phyloP scores from a whole-genome alignment of 2,113 vertebrate species.

The Tyto alba region DNA sequence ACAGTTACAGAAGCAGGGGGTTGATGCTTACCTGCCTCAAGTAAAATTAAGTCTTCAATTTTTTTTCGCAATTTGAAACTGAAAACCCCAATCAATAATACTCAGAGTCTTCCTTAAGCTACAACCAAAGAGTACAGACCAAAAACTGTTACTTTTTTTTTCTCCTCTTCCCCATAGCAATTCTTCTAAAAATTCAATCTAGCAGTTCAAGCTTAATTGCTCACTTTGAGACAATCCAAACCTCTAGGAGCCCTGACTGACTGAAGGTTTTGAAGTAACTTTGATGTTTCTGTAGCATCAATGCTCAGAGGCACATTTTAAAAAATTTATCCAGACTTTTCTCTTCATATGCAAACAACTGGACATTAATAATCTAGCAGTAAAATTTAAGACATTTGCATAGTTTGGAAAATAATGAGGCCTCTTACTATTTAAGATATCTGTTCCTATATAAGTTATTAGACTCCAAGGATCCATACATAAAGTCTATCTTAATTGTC shows the following conservation, averaged over 20 bases:
- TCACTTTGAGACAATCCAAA: slow-evolving; percentile 24
- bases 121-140: not conserved
- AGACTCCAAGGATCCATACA: not conserved
- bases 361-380: not conserved
- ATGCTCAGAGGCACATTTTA: not conserved
- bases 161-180: not conserved
- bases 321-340: not conserved
- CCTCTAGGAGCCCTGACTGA: not conserved
- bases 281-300: not conserved
- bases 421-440: not conserved
- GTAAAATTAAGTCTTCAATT: slow-evolving; percentile 30
- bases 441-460: not conserved
- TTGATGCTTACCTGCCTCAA: not conserved
- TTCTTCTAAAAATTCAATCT: slow-evolving; percentile 24
- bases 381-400: not conserved
- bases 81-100: not conserved
- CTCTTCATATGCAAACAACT: not conserved
- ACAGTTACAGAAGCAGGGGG: not conserved
- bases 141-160: not conserved
- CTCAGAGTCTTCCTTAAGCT: not conserved
- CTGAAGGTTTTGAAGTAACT: slow-evolving; percentile 1
- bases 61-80: not conserved
- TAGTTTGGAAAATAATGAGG: not conserved
- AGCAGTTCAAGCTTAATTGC: slow-evolving; percentile 11
- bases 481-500: not conserved